Base-by-base conservation (phyloP, 1,140 invertebrate genomes). In the Achatina immaculata region DNA sequence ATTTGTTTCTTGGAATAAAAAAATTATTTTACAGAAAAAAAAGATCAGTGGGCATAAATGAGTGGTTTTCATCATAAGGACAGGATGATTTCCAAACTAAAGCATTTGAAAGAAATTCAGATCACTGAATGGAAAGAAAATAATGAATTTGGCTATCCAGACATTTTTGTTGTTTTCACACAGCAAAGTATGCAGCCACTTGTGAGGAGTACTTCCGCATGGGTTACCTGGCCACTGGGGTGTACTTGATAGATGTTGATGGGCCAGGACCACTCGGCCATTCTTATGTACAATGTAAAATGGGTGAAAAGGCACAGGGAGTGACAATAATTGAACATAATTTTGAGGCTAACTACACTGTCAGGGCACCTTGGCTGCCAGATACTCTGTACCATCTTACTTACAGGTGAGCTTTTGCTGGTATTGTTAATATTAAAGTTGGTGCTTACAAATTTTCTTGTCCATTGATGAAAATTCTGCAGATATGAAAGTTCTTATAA, bases 251-350 rank as follows among this genome's bases (percentile, higher is more conserved):
- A 81, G 97, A 98, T 86, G 96, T 98, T 78, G 97, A 98, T 90
- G 96, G 96, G 1, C 97, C 97, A 89, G 97, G 97, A 0, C 94
- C 94, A 76, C 96, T 97, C 86, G 95, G 96, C 38, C 96, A 96
- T 0, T 95, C 95, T 3, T 94, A 96, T 85, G 96, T 98, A 0
- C 95, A 95, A 84, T 98, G 97, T 89, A 95, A 97, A 86, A 98
- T 98, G 88, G 85, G 81, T 14, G 95, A 96, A 86, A 95, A 94
- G 75, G 95, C 86, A 45, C 95, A 95, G 0, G 97, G 96, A 0
- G 96, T 96, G 86, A 97, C 96, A 1, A 95, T 97, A 78, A 95
- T 98, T 0, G 96, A 97, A 89, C 96, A 98, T 88, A 98, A 98
- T 92, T 90, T 98, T 40, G 95, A 95, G 0, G 51, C 81, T 0